Conservation (phyloP, 2,113 vertebrate species). For the Hassar affinis region DNA sequence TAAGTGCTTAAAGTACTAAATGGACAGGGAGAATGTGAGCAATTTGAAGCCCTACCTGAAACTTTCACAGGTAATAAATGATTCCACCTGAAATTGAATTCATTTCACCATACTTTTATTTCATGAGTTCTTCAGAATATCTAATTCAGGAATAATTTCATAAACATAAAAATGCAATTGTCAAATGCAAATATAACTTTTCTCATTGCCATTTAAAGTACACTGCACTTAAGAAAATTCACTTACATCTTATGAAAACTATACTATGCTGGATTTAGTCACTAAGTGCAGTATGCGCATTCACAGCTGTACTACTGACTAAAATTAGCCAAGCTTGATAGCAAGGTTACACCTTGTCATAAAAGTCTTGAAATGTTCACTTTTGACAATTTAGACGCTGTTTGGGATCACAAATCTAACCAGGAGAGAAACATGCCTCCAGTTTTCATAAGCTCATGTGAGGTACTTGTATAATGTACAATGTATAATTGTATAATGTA, state of each 20-base stretch:
- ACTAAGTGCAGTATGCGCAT: not conserved
- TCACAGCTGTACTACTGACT: not conserved
- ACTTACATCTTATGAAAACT: not conserved
- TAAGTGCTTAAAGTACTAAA: not conserved
- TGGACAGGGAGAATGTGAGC: not conserved
- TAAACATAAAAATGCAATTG: not conserved
- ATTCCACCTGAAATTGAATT: not conserved
- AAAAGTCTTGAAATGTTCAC: not conserved
- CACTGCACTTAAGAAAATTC: not conserved
- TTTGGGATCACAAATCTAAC: not conserved
- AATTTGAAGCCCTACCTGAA: not conserved
- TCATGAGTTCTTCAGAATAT: not conserved
- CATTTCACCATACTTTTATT: not conserved
- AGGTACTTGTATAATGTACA: not conserved
- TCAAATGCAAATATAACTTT: not conserved
- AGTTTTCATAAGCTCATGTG: not conserved
- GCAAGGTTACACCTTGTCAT: not conserved
- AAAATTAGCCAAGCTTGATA: not conserved
- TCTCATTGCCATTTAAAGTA: not conserved
- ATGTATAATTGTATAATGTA: not conserved
- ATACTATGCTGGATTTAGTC: not conserved
- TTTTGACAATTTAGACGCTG: not conserved
- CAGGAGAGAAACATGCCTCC: not conserved
- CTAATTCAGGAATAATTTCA: not conserved
- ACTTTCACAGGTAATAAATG: not conserved